Evolutionary conservation across 2,113 vertebrate genomes (phyloP).

Genomic region (Macheiramphus alcinus): DNA sequence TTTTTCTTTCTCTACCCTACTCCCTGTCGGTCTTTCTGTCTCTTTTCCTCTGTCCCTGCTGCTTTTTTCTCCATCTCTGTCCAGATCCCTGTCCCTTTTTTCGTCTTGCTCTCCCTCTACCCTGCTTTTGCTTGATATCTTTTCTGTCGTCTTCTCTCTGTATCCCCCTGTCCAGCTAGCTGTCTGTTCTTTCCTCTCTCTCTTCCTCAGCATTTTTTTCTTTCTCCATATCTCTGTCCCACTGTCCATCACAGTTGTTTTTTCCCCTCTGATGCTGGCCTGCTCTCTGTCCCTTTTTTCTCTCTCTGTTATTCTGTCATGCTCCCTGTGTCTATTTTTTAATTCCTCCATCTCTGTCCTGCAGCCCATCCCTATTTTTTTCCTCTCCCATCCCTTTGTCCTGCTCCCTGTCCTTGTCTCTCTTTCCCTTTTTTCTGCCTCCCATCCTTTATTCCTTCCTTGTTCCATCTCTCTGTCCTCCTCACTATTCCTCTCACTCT

Average conservation of each 20-base stretch:
- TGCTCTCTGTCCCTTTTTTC: background rate
- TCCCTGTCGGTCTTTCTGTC: no score
- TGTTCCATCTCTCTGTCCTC: background rate
- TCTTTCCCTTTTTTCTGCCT: background rate
- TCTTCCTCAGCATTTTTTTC: background rate
- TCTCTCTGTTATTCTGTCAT: background rate
- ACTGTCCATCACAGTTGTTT: background rate
- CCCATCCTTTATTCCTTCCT: background rate
- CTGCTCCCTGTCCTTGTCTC: background rate
- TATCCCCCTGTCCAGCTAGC: background rate
- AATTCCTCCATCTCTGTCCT: background rate
- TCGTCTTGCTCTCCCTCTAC: background rate
- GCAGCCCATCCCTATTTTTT: background rate
- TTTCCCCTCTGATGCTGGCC: background rate
- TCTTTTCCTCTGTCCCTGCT: background rate
- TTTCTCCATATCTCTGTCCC: background rate
- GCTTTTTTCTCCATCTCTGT: background rate
- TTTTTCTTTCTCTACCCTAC: background rate
- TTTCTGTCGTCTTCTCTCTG: background rate
- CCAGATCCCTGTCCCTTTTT: background rate
- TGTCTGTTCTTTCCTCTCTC: background rate
- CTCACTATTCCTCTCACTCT: background rate
- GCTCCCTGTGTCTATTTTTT: background rate
- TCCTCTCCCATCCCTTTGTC: background rate
- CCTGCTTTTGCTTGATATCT: background rate